Percentiles rank a stretch among this genome's conserved stretches.
Evolutionary conservation across 2,113 vertebrate species (phyloP).

Genomic region (Zonotrichia leucophrys): DNA sequence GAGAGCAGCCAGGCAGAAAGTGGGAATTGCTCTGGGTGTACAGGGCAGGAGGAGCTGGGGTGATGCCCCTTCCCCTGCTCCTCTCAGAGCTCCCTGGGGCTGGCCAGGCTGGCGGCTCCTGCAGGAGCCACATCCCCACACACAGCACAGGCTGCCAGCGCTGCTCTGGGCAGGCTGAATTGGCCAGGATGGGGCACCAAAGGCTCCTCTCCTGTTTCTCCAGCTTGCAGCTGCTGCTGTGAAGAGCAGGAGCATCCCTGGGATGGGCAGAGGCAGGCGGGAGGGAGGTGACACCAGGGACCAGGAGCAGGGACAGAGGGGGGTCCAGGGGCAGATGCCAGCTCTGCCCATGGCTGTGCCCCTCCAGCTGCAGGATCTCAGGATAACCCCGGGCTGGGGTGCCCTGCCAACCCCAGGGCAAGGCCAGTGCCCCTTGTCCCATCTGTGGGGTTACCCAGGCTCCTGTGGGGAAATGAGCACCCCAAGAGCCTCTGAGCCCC

Average conservation of each 20-base stretch:
- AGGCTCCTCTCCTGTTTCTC: neutral
- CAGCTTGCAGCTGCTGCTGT: neutral
- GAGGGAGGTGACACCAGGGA: neutral
- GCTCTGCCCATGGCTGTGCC: neutral
- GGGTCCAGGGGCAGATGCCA: neutral
- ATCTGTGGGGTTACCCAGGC: neutral
- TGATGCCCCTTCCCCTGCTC: too few relatives aligned
- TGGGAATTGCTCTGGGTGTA: rapidly evolving
- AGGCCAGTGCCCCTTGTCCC: neutral
- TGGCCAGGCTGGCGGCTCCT: neutral
- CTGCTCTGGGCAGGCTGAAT: neutral
- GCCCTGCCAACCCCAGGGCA: neutral
- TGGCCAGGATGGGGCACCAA: neutral
- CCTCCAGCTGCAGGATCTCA: neutral
- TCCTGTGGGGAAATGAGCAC: neutral
- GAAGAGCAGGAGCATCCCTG: neutral
- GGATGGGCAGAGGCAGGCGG: neutral
- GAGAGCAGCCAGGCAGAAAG: neutral
- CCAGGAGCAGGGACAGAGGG: neutral
- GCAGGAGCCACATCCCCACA: neutral
- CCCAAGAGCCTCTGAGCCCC: neutral
- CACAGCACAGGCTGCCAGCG: neutral
- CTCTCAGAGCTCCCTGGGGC: neutral
- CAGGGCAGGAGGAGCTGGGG: neutral
- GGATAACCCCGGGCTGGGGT: neutral